Evolutionary conservation across 2,797 vertebrate genomes (phyloP).

Genomic region (Mormyrops attenuatus): DNA sequence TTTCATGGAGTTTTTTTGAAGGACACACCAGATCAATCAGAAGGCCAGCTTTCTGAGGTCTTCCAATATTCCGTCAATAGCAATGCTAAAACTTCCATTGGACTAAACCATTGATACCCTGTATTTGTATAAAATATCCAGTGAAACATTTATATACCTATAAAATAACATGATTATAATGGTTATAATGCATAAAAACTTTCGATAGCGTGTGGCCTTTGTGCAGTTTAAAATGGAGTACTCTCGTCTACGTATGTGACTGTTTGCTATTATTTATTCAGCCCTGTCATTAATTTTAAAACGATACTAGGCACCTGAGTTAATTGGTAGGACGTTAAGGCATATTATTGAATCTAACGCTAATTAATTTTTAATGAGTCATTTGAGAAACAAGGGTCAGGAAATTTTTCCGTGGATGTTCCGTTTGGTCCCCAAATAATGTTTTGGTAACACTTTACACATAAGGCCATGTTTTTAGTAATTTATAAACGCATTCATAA

Average conservation of each 20-base stretch:
- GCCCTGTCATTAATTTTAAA: not conserved
- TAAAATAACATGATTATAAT: not conserved
- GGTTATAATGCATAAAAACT: not conserved
- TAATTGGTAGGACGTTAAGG: constrained; percentile 32
- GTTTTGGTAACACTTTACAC: not conserved
- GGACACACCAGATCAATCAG: not conserved
- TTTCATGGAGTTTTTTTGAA: not conserved
- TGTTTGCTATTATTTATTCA: not conserved
- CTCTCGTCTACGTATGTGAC: not conserved
- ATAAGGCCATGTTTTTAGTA: not conserved
- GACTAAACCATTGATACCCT: constrained; percentile 33
- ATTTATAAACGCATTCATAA: not conserved
- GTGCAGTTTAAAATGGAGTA: not conserved
- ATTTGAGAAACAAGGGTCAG: constrained; percentile 41
- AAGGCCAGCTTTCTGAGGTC: constrained; percentile 56
- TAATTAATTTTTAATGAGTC: not conserved
- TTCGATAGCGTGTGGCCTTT: not conserved
- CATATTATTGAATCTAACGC: not conserved
- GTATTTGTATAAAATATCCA: not conserved
- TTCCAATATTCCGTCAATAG: constrained; percentile 88
- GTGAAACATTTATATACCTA: constrained; percentile 37
- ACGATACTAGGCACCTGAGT: constrained; percentile 40
- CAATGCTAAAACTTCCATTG: constrained; percentile 52
- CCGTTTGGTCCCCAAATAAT: not conserved
- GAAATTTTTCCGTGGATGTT: constrained; percentile 45